These are phyloP conservation scores for Cryptocephalus moraei DNA, from an alignment of 2,888 invertebrate species.

Conservation along the genomic window DNA sequence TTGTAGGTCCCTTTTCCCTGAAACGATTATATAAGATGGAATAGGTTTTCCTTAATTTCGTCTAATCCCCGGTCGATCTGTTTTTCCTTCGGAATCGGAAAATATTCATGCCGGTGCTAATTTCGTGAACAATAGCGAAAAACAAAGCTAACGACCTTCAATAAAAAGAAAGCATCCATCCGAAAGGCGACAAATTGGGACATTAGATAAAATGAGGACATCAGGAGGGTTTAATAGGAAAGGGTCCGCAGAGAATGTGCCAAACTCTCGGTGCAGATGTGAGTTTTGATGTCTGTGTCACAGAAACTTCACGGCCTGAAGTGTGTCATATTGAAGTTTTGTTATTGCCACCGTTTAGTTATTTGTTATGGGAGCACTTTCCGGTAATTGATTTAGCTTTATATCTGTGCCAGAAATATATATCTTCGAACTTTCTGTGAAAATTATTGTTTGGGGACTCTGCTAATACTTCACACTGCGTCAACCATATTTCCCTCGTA, in stretches of 20 bases:
- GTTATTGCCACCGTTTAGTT: constrained; percentile 29
- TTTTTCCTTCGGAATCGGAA: no score
- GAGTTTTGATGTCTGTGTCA: constrained; percentile 36
- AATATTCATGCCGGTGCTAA: background rate
- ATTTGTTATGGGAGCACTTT: constrained; percentile 26
- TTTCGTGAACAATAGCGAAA: constrained; percentile 1
- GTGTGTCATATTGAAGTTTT: constrained; percentile 37
- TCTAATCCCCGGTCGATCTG: no score
- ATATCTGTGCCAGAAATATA: background rate
- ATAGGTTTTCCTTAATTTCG: no score
- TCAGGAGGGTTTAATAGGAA: constrained; percentile 14
- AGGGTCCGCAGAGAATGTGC: constrained; percentile 12
- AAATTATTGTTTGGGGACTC: no score
- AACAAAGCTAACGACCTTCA: background rate
- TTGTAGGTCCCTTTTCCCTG: no score
- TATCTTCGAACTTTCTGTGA: no score
- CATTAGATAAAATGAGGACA: constrained; percentile 19
- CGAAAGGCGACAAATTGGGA: constrained; percentile 18
- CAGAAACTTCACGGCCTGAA: constrained; percentile 32
- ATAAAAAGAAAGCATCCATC: constrained; percentile 11
- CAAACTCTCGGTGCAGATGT: constrained; percentile 20
- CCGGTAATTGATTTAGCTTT: constrained; percentile 17
- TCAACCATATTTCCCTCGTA: no score
- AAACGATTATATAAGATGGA: no score
- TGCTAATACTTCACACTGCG: no score